Conservation (phyloP, 2,888 invertebrate genomes). For the Nomada flava region DNA sequence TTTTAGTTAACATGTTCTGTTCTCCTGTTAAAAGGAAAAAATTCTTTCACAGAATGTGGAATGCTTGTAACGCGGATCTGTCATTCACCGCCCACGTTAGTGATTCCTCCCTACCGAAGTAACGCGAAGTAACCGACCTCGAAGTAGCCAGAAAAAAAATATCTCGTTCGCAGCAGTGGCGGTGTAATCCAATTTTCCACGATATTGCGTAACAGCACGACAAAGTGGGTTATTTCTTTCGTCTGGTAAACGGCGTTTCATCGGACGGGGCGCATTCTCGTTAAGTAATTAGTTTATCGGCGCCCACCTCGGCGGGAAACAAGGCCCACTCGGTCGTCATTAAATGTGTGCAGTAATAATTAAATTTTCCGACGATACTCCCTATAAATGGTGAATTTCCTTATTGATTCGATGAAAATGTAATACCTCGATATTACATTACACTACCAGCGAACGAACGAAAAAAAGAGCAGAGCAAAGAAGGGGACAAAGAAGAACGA, state of each 20-base stretch:
- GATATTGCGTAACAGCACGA: conserved; percentile 65
- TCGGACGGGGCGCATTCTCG: conserved; percentile 43
- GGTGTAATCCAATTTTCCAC: conserved; percentile 69
- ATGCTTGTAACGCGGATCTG: no score
- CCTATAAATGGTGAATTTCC: background rate
- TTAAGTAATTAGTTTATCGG: conserved; percentile 73
- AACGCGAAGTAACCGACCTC: background rate
- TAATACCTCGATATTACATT: no score
- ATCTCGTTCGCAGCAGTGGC: conserved; percentile 49
- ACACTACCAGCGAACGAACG: background rate
- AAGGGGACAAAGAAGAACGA: background rate
- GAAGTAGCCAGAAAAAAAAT: background rate
- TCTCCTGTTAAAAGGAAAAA: no score
- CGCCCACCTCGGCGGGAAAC: conserved; percentile 10
- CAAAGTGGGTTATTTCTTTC: conserved; percentile 71
- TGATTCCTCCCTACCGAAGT: no score
- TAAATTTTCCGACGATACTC: conserved; percentile 37
- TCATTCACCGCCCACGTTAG: no score
- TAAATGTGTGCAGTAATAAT: conserved; percentile 55
- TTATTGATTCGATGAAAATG: background rate
- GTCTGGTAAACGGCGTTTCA: background rate
- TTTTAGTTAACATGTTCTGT: no score
- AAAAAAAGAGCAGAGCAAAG: background rate
- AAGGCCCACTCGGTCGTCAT: conserved; percentile 41
- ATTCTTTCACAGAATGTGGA: no score